These are phyloP conservation scores for Huso huso DNA, from an alignment of 2,797 vertebrate genomes.

Conservation along the genomic window DNA sequence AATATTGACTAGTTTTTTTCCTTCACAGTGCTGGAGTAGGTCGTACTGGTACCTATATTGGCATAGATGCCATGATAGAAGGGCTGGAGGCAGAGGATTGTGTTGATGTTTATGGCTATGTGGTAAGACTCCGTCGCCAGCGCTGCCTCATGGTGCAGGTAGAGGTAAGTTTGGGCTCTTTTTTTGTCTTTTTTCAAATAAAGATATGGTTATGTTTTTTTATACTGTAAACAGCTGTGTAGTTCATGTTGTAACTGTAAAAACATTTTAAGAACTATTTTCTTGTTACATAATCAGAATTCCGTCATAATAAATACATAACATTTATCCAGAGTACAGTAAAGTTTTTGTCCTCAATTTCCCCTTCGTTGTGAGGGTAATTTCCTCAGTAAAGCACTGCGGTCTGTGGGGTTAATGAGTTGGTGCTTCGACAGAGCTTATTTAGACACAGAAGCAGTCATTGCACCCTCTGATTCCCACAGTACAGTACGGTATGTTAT, in stretches of 20 bases:
- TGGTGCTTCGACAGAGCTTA: too few species aligned
- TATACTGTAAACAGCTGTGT: too few species aligned
- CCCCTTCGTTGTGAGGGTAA: neutral
- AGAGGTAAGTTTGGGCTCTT: conserved; percentile 59
- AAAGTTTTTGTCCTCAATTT: neutral
- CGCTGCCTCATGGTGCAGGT: conserved; percentile 98
- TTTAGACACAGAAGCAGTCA: too few species aligned
- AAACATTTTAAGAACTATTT: too few species aligned
- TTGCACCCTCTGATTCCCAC: too few species aligned
- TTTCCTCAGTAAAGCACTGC: too few species aligned
- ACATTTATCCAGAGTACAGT: neutral
- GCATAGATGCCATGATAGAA: conserved; percentile 93
- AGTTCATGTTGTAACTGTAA: too few species aligned
- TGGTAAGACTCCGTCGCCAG: conserved; percentile 79
- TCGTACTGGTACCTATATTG: conserved; percentile 86
- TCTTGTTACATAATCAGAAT: too few species aligned
- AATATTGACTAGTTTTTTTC: neutral
- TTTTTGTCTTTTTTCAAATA: neutral
- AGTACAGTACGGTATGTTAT: too few species aligned
- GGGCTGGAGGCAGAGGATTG: conserved; percentile 76
- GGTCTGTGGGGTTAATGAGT: too few species aligned
- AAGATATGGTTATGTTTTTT: neutral
- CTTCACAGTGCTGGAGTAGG: conserved; percentile 83
- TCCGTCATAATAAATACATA: neutral
- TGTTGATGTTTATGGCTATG: conserved; percentile 86